These are phyloP conservation scores for Allophyes oxyacanthae DNA, from an alignment of 2,888 invertebrate genomes.

Conservation along the genomic window DNA sequence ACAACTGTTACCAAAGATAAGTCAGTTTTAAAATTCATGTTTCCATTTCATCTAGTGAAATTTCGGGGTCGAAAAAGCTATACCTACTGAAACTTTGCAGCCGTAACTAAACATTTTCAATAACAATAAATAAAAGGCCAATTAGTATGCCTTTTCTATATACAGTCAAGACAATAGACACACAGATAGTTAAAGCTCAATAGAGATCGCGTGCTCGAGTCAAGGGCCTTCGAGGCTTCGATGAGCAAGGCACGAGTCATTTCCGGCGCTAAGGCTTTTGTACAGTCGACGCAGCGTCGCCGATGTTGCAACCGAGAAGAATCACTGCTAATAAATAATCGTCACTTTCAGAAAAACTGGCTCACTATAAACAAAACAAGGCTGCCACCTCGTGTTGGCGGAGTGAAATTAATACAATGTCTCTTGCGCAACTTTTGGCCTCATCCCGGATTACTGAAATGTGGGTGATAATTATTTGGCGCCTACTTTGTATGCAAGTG, in stretches of 20 bases:
- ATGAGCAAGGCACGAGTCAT: conserved; percentile 80
- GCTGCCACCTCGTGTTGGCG: conserved; percentile 69
- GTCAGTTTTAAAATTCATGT: too few relatives aligned
- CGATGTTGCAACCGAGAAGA: conserved; percentile 78
- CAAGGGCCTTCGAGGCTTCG: conserved; percentile 67
- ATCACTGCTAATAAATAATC: conserved; percentile 85
- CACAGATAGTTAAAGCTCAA: conserved; percentile 49
- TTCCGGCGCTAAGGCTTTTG: conserved; percentile 76
- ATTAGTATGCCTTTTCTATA: conserved; percentile 41
- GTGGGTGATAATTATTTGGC: conserved; percentile 72
- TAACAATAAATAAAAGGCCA: conserved; percentile 37
- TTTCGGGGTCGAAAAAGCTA: too few relatives aligned
- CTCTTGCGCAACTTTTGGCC: conserved; percentile 68
- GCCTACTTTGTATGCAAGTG: conserved; percentile 65
- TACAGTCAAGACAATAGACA: conserved; percentile 51
- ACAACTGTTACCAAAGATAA: too few relatives aligned
- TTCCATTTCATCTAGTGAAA: too few relatives aligned
- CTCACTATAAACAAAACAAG: conserved; percentile 75
- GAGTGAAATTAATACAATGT: conserved; percentile 65
- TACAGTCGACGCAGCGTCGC: conserved; percentile 36
- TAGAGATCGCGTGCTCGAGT: conserved; percentile 70
- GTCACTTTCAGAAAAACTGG: conserved; percentile 83
- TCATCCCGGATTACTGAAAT: conserved; percentile 70
- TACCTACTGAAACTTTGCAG: background rate
- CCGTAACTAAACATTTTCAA: conserved; percentile 17